Evolutionary conservation across 2,888 invertebrate species (phyloP).

Genomic region (Agapostemon virescens): DNA sequence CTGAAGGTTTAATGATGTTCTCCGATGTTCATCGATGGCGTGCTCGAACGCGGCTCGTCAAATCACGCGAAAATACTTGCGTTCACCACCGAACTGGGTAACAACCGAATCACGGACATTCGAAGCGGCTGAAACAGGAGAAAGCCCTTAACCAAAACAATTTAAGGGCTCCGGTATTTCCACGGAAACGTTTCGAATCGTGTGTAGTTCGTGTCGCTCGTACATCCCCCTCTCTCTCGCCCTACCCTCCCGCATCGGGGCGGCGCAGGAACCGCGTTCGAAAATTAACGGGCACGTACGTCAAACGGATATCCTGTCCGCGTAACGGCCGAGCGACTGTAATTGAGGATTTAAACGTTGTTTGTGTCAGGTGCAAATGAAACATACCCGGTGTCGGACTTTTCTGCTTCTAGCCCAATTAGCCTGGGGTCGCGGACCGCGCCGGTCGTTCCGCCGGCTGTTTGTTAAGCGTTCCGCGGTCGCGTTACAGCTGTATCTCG

Average conservation of each 20-base stretch:
- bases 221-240: background rate
- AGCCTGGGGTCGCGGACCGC: constrained; percentile 39
- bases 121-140: background rate
- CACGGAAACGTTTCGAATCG: background rate
- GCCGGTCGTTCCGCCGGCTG: constrained; percentile 48
- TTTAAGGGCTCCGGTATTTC: constrained; percentile 3
- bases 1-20: background rate
- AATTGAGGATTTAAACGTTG: constrained; percentile 61
- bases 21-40: background rate
- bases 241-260: too few relatives aligned
- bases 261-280: constrained; percentile 22
- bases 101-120: background rate
- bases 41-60: background rate
- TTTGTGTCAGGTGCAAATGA: constrained; percentile 60
- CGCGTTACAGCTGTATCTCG: constrained; percentile 35
- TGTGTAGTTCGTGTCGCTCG: background rate
- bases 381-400: constrained; percentile 55
- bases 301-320: constrained; percentile 52
- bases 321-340: constrained; percentile 48
- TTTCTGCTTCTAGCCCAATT: constrained; percentile 64
- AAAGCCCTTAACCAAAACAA: background rate
- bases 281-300: constrained; percentile 43
- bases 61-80: background rate
- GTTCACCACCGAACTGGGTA: background rate
- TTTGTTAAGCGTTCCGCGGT: constrained; percentile 49